Evolutionary conservation across 2,797 vertebrate genomes (phyloP).

Genomic region (Falco berigora): DNA sequence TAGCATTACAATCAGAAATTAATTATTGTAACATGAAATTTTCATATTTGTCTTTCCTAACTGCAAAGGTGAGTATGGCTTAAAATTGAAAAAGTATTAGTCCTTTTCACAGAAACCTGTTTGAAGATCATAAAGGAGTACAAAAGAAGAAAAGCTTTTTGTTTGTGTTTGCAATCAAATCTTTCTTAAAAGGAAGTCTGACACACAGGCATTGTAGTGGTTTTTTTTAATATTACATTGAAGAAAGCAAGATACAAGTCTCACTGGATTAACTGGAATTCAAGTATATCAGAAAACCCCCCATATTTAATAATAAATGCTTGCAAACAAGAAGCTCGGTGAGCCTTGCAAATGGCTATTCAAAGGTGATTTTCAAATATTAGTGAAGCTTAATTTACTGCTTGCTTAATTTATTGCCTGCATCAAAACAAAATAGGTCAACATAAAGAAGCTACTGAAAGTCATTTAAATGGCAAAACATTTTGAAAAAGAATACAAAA

Average conservation of each 20-base stretch:
- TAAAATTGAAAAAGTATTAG: slow-evolving; percentile 54
- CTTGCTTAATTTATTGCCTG: slow-evolving; percentile 55
- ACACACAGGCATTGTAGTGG: slow-evolving; percentile 27
- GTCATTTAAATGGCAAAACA: slow-evolving; percentile 49
- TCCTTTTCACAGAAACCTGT: slow-evolving; percentile 51
- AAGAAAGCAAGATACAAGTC: slow-evolving; percentile 58
- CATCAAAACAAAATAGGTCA: slow-evolving; percentile 45
- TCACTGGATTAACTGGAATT: slow-evolving; percentile 64
- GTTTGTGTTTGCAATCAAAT: slow-evolving; percentile 59
- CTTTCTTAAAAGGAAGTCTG: slow-evolving; percentile 59
- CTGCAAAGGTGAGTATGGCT: slow-evolving; percentile 47
- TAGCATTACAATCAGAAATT: slow-evolving; percentile 59
- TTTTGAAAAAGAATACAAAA: background rate
- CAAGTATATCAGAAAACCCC: slow-evolving; percentile 26
- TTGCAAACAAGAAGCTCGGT: slow-evolving; percentile 63
- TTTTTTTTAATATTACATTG: slow-evolving; percentile 26
- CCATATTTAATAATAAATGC: slow-evolving; percentile 53
- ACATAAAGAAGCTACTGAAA: slow-evolving; percentile 28
- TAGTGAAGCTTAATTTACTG: slow-evolving; percentile 67
- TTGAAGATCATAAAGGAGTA: slow-evolving; percentile 67
- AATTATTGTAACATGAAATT: slow-evolving; percentile 59
- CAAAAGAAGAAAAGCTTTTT: slow-evolving; percentile 64
- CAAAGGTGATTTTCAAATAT: slow-evolving; percentile 72
- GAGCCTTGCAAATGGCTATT: slow-evolving; percentile 59
- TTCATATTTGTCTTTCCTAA: slow-evolving; percentile 38